Evolutionary conservation across 92 coral and sea anemone species (phyloP).

Genomic region (Pocillopora meandrina): DNA sequence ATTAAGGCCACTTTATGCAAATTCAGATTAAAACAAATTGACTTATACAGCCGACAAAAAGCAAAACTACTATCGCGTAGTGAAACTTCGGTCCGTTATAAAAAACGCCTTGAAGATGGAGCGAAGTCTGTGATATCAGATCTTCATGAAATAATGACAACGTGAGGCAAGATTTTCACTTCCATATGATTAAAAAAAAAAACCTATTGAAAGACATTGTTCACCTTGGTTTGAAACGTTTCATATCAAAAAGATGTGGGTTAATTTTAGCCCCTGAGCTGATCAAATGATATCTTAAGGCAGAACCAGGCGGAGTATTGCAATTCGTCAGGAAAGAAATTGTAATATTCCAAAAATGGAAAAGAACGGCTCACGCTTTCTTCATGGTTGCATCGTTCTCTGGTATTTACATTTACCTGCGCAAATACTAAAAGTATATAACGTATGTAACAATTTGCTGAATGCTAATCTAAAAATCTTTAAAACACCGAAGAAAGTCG

Average conservation of each 20-base stretch:
- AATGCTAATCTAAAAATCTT: neutral
- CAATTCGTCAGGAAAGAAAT: neutral
- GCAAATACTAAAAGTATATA: neutral
- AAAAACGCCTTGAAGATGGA: too few relatives aligned
- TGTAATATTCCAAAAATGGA: too few relatives aligned
- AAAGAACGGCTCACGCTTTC: too few relatives aligned
- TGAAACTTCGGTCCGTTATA: neutral
- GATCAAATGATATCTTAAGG: conserved; percentile 17
- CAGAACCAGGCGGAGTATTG: neutral
- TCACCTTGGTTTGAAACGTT: neutral
- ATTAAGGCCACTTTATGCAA: conserved; percentile 28
- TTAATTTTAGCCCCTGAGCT: neutral
- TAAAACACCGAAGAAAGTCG: neutral
- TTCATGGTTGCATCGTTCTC: too few relatives aligned
- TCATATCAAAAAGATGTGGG: neutral
- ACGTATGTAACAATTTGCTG: conserved; percentile 1
- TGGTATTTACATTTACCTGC: too few relatives aligned
- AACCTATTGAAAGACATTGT: neutral
- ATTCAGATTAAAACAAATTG: conserved; percentile 22
- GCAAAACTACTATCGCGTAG: neutral
- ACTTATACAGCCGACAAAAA: conserved; percentile 17
- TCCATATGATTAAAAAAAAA: too few relatives aligned
- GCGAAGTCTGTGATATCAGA: too few relatives aligned
- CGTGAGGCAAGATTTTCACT: too few relatives aligned
- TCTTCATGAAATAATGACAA: too few relatives aligned